A percentile compares a stretch with the other conserved stretches of the same genome.
phyloP scores from a whole-genome alignment of 2,797 vertebrate species.

The Rhincodon typus region DNA sequence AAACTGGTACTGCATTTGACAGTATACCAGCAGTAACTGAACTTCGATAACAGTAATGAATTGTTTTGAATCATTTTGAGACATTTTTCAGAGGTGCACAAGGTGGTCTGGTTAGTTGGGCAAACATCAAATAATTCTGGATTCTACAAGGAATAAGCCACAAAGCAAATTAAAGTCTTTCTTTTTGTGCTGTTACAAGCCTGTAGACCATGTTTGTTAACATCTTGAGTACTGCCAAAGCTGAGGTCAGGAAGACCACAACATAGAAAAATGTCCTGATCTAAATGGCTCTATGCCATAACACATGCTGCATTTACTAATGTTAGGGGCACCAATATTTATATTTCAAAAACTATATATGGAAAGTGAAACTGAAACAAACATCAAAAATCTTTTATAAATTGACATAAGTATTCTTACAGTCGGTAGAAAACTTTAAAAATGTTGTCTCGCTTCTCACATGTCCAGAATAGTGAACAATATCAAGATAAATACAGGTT shows the following conservation, averaged over 20 bases:
- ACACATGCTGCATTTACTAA: neutral
- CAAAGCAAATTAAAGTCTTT: neutral
- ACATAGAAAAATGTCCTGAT: neutral
- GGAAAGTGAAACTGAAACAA: neutral
- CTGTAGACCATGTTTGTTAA: neutral
- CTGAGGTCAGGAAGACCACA: neutral
- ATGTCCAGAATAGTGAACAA: neutral
- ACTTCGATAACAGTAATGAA: neutral
- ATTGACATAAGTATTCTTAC: neutral
- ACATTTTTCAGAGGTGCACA: neutral
- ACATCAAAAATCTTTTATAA: neutral
- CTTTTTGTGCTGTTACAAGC: neutral
- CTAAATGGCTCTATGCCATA: neutral
- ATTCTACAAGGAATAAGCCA: neutral
- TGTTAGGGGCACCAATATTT: neutral
- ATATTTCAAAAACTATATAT: neutral
- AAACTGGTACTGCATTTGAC: neutral
- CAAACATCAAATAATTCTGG: too few species aligned
- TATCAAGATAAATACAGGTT: neutral
- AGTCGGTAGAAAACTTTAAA: neutral
- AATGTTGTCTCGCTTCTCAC: neutral
- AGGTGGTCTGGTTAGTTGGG: neutral
- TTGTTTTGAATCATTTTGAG: neutral
- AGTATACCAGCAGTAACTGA: neutral
- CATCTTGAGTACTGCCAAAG: neutral